Conservation (phyloP, 2,888 invertebrate species). For the Automeris io region DNA sequence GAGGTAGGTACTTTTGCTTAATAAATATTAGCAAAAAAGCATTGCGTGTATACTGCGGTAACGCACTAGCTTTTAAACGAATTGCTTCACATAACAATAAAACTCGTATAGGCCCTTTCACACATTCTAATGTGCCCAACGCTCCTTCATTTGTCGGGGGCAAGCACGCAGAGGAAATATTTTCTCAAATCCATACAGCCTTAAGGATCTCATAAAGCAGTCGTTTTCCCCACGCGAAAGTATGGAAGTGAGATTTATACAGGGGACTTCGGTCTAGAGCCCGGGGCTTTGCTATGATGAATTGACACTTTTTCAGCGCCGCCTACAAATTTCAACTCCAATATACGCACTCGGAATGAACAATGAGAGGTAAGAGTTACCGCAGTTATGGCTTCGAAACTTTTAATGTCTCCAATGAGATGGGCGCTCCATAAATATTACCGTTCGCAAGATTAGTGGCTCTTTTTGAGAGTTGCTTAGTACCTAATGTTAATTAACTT, state of each 20-base stretch:
- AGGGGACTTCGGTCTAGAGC: constrained; percentile 70
- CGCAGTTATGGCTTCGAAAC: constrained; percentile 62
- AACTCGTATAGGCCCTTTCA: constrained; percentile 69
- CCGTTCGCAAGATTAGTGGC: constrained; percentile 60
- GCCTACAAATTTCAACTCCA: constrained; percentile 73
- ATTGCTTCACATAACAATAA: constrained; percentile 75
- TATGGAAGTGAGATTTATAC: constrained; percentile 77
- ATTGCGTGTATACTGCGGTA: constrained; percentile 63
- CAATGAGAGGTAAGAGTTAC: constrained; percentile 64
- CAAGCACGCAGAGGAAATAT: constrained; percentile 75
- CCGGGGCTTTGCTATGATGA: constrained; percentile 74
- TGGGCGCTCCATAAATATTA: constrained; percentile 61
- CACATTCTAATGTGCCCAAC: constrained; percentile 74
- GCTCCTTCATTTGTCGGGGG: constrained; percentile 74
- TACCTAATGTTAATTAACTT: constrained; percentile 42
- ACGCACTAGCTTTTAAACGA: constrained; percentile 74
- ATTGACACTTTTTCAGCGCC: constrained; percentile 74
- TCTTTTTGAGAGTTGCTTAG: constrained; percentile 53
- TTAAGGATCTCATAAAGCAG: constrained; percentile 78
- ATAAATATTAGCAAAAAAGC: constrained; percentile 73
- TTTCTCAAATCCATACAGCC: constrained; percentile 78
- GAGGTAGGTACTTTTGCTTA: constrained; percentile 40
- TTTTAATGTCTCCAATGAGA: constrained; percentile 74
- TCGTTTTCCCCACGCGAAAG: constrained; percentile 74
- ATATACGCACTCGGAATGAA: constrained; percentile 72